phyloP scores from a whole-genome alignment of 2,797 vertebrate species.

The Poecilia velifera region DNA sequence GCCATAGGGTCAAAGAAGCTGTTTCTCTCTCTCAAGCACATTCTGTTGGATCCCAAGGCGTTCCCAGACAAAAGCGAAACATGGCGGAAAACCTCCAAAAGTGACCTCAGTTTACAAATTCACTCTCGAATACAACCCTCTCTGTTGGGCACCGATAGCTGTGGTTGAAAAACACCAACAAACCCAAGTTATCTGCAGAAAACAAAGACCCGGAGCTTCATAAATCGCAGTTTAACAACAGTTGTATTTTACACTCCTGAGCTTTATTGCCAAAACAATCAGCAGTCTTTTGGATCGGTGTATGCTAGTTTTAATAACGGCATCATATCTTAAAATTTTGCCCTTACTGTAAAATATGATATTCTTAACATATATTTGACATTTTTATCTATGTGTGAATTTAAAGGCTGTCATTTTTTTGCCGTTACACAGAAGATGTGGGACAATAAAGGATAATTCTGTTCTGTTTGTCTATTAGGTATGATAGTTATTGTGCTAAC shows the following conservation, averaged over 20 bases:
- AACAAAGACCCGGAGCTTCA: neutral
- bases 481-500: neutral
- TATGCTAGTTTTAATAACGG: neutral
- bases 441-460: neutral
- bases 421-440: neutral
- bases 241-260: neutral
- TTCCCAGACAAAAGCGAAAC: neutral
- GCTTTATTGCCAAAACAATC: neutral
- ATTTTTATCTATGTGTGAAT: neutral
- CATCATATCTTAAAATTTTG: neutral
- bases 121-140: neutral
- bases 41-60: neutral
- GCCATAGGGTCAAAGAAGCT: too few species aligned
- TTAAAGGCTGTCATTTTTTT: neutral
- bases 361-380: neutral
- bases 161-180: neutral
- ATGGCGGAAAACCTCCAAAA: neutral
- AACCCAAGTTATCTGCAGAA: neutral
- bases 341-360: neutral
- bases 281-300: neutral
- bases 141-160: neutral
- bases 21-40: neutral
- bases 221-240: neutral
- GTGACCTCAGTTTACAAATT: neutral
- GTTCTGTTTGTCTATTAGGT: neutral